Conservation (phyloP, 64 coral and sea anemone species). For the Montipora capricornis region DNA sequence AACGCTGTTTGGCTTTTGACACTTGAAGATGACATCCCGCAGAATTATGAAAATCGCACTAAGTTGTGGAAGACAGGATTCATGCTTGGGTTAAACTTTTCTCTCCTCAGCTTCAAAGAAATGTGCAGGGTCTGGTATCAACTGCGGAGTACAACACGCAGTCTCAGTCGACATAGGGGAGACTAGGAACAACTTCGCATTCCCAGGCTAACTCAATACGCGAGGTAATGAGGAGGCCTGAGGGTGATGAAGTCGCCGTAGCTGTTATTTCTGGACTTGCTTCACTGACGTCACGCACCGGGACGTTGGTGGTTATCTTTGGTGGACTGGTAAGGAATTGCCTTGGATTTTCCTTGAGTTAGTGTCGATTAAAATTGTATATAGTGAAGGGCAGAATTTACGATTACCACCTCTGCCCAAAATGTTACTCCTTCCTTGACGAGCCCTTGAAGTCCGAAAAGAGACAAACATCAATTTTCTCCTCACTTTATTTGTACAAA, state of each 20-base stretch:
- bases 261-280: constrained; percentile 89
- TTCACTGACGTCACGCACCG: constrained; percentile 89
- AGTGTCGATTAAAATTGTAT: no score
- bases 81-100: not conserved
- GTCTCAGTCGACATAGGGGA: constrained; percentile 2
- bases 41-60: no score
- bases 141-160: constrained; percentile 14
- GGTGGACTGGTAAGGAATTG: constrained; percentile 84
- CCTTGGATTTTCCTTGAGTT: no score
- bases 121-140: constrained; percentile 52
- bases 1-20: no score
- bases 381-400: no score
- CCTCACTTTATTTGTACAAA: no score
- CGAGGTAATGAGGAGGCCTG: constrained; percentile 36
- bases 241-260: constrained; percentile 89
- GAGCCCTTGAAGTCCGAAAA: no score
- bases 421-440: no score
- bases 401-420: no score
- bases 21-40: no score
- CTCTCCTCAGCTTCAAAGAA: constrained; percentile 35
- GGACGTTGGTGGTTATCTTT: constrained; percentile 85
- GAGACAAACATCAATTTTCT: no score
- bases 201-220: no score
- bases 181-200: not conserved
- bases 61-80: not conserved